Evolutionary conservation across 2,888 invertebrate species (phyloP), one percentile per base, ranked within the genome.

Genomic region (Cryptocephalus moraei): DNA sequence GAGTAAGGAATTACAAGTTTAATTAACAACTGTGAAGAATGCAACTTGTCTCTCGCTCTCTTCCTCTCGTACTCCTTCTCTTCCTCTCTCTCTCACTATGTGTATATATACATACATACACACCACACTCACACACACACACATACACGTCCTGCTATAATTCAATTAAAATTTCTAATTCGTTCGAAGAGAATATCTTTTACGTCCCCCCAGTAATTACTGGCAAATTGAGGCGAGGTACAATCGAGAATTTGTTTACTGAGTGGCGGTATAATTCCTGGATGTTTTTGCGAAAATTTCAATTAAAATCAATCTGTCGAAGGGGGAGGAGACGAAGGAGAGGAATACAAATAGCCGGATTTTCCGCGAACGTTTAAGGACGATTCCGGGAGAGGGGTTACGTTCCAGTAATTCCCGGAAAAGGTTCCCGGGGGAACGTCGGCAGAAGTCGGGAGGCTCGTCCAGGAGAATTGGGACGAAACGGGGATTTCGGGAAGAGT

Each of bases 1-100:
- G 52, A 63, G 63, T 57, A 63, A 66, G 65, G 64, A 69, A 68
- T 67, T 69, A 68, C 68, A 67, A 67, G 61, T 68, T 68, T 68
- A 69, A 69, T 69, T 69, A 69, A 68, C 68, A 67, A 63, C 60
- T 59, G 59, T 56, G 58, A 62, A 62, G 62, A 62, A 62, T 62
- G 60, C 55, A 36, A 36, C 36, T n/a, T 12, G 4, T 12, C 36
- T 11, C 36, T 12, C 36, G 4, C 36, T 36, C 36, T 36, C 36
- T 36, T 4, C 36, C 56, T 55, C 55, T 49, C 36, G n/a, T n/a
- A n/a, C n/a, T 36, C 10, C 8, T 4, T 36, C 36, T 36, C 36
- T 36, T 4, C 6, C 36, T 6, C 3, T 36, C 36, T 36, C 36
- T 36, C 36, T 36, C 6, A 4, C 22, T 22, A 22, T 22, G 22